phyloP scores from a whole-genome alignment of 2,797 vertebrate species.

The Melanotaenia maccullochi region DNA sequence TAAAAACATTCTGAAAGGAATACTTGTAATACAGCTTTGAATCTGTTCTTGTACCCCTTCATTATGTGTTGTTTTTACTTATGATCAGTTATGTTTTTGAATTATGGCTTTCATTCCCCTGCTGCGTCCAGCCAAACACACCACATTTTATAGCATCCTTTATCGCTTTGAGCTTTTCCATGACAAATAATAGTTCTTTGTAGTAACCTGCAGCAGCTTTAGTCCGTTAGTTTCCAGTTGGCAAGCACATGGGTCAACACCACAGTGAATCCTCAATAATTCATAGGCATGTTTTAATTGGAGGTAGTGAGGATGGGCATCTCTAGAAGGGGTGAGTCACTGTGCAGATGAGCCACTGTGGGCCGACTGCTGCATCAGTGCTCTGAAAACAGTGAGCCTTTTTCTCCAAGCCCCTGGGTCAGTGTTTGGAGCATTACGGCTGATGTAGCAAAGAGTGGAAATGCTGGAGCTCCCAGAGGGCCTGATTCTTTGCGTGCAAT shows the following conservation, averaged over 20 bases:
- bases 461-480: constrained; percentile 26
- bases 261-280: constrained; percentile 61
- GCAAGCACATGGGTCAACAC: constrained; percentile 37
- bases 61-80: neutral
- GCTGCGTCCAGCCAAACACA: constrained; percentile 9
- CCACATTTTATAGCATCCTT: neutral
- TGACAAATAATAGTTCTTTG: constrained; percentile 27
- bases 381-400: constrained; percentile 45
- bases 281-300: constrained; percentile 63
- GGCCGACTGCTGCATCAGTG: constrained; percentile 37
- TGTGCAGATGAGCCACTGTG: constrained; percentile 36
- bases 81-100: constrained; percentile 3
- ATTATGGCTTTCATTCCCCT: neutral
- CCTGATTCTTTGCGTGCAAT: constrained; percentile 18
- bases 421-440: constrained; percentile 14
- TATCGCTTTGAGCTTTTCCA: constrained; percentile 7
- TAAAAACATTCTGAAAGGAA: neutral
- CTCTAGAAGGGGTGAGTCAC: constrained; percentile 58
- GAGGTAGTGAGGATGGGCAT: constrained; percentile 32
- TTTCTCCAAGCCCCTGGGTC: constrained; percentile 35
- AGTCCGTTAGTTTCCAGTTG: constrained; percentile 33
- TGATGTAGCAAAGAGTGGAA: constrained; percentile 34
- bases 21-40: neutral
- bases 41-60: neutral
- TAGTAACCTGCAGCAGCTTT: constrained; percentile 53